phyloP scores from a whole-genome alignment of 2,113 vertebrate genomes.

The Ailuropoda melanoleuca region DNA sequence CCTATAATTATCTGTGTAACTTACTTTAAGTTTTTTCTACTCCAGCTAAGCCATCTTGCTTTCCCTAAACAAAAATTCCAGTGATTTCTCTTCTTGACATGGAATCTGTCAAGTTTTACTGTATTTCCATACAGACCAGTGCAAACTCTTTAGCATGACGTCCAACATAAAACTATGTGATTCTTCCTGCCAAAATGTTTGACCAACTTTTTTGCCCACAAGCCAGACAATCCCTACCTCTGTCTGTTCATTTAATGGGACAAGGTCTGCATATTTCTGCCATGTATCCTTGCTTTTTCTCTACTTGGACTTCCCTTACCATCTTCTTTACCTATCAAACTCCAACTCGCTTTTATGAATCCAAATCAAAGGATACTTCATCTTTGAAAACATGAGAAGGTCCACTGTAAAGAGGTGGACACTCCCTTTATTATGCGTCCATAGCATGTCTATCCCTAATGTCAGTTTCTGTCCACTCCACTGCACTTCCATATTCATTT shows the following conservation, averaged over 20 bases:
- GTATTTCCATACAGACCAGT: not conserved
- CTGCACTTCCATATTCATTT: not conserved
- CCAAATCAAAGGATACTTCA: not conserved
- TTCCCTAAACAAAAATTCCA: not conserved
- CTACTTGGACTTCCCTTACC: not conserved
- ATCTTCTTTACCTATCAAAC: not conserved
- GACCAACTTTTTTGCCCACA: not conserved
- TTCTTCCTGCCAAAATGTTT: not conserved
- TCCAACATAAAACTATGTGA: not conserved
- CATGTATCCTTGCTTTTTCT: not conserved
- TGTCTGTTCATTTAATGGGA: not conserved
- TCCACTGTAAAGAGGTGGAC: not conserved
- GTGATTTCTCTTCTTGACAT: not conserved
- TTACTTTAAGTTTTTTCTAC: not conserved
- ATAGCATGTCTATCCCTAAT: not conserved
- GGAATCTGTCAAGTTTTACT: not conserved
- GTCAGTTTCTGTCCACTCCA: not conserved
- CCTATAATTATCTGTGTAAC: not conserved
- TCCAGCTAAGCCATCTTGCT: not conserved
- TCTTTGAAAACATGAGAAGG: not conserved
- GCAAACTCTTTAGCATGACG: not conserved
- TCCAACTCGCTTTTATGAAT: not conserved
- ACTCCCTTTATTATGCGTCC: not conserved
- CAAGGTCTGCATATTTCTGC: not conserved
- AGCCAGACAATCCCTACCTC: not conserved